Base-by-base conservation (phyloP, 2,888 invertebrate species). In the Eristalinus sepulchralis region DNA sequence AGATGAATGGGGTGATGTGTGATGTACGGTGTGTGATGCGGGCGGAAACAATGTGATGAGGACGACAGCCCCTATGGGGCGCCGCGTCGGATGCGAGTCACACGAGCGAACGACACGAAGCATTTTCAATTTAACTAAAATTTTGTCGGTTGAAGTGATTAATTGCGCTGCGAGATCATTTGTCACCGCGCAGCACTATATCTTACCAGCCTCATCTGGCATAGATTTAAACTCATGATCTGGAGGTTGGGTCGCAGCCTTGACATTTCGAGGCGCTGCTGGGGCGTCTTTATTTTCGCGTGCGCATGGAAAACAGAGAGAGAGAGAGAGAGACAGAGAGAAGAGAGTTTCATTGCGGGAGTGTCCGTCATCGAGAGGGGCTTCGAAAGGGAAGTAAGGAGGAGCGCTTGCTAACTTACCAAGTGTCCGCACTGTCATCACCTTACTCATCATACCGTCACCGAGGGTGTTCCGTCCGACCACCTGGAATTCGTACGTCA, bases 401-500 rank as follows among this genome's bases (percentile, higher is more conserved):
- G 13, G 39, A 3, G 10, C 1, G 36, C 13, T 36, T 8, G 0
- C 22, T 68, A 70, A 92, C 92, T 92, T 94, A 98, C 98, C 98
- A 91, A 97, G 94, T 78, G 98, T 98, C 91, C 96, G 94, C 89
- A 97, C 96, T 81, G 96, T 97, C 91, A 98, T 96, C 84, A 97
- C 95, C 93, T 98, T 97, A 94, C 98, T 98, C 95, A 97, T 97
- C 96, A 98, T 97, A 88, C 98, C 98, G 91, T 98, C 97, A 88
- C 99, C 98, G 77, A 98, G 95, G 13, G 97, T 96, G 93, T 99
- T 99, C 92, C 98, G 97, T 81, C 98, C 98, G 90, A 98, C 96
- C 80, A 99, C 97, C 94, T 98, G 97, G 93, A 99, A 98, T 93
- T 99, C 98, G 93, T 99, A 98, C 78, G 96, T 96, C 55, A 97